Percentiles rank a stretch among this genome's conserved stretches.
Evolutionary conservation across 2,888 invertebrate species (phyloP).

Genomic region (Dasypogon diadema): DNA sequence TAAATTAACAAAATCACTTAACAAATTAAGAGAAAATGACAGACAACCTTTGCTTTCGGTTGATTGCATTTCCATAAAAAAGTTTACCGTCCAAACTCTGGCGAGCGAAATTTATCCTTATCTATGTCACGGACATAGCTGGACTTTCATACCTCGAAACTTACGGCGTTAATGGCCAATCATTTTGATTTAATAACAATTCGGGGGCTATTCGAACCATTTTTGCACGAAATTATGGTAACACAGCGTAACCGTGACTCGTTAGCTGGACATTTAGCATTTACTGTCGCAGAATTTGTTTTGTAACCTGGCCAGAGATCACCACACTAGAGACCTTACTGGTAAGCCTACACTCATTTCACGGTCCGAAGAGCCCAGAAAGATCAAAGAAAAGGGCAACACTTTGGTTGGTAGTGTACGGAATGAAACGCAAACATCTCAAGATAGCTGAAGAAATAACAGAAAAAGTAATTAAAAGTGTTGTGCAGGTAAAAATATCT

Average conservation of each 20-base stretch:
- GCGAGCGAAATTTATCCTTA: not conserved
- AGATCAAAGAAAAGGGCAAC: not conserved
- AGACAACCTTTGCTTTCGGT: too few relatives aligned
- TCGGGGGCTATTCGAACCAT: constrained; percentile 10
- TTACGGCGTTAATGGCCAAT: constrained; percentile 28
- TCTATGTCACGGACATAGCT: constrained; percentile 13
- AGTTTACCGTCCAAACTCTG: too few relatives aligned
- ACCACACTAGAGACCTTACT: not conserved
- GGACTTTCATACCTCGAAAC: not conserved
- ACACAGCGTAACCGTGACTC: constrained; percentile 24
- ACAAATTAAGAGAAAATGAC: too few relatives aligned
- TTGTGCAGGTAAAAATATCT: constrained; percentile 15
- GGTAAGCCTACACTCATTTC: not conserved
- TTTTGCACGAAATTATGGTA: constrained; percentile 22
- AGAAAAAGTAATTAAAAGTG: constrained; percentile 29
- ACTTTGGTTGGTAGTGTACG: not conserved
- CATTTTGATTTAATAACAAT: constrained; percentile 25
- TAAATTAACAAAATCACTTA: too few relatives aligned
- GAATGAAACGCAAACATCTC: not conserved
- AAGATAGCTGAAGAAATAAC: not conserved
- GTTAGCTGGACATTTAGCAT: constrained; percentile 6
- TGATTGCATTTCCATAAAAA: too few relatives aligned
- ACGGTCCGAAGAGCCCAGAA: not conserved
- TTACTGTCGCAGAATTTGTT: constrained; percentile 40
- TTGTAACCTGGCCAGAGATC: not conserved